Percentiles rank a stretch among this genome's conserved stretches.
Conservation (phyloP, 2,113 vertebrate species). For the Embiotoca jacksoni region DNA sequence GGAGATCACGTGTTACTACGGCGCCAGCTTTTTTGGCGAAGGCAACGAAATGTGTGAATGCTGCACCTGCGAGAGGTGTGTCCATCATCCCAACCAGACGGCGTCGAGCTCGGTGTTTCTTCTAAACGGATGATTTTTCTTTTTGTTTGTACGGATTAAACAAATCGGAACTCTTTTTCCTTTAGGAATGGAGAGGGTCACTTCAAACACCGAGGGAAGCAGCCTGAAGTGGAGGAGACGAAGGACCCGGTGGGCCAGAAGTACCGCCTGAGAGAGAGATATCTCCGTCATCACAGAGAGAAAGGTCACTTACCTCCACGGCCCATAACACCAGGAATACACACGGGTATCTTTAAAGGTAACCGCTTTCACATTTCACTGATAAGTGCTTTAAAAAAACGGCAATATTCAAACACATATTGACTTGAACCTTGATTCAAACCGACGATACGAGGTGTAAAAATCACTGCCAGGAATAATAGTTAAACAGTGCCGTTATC, state of each 20-base stretch:
- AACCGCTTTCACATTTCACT: not conserved
- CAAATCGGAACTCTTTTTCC: not conserved
- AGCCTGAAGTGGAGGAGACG: slow-evolving; percentile 73
- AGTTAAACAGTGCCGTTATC: not conserved
- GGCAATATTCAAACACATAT: not conserved
- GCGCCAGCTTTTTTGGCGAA: slow-evolving; percentile 94
- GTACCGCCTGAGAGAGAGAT: slow-evolving; percentile 90
- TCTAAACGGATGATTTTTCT: not conserved
- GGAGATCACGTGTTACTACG: slow-evolving; percentile 95
- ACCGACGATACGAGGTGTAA: not conserved
- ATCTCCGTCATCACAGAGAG: slow-evolving; percentile 86
- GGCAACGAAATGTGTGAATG: slow-evolving; percentile 95
- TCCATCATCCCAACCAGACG: not conserved
- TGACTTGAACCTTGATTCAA: not conserved
- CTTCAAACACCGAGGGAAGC: slow-evolving; percentile 83
- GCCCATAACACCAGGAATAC: slow-evolving; percentile 65
- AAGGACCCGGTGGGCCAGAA: slow-evolving; percentile 83
- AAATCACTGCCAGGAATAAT: not conserved
- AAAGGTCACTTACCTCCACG: slow-evolving; percentile 70
- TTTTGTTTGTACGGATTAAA: not conserved
- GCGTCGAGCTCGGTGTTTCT: not conserved
- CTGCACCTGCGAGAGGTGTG: slow-evolving; percentile 93
- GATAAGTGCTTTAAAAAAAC: no score
- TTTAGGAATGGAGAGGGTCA: slow-evolving; percentile 90
- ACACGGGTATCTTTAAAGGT: slow-evolving; percentile 78